Base-by-base conservation (phyloP, 2,888 invertebrate genomes). In the Drosophila nr. perissopoda region DNA sequence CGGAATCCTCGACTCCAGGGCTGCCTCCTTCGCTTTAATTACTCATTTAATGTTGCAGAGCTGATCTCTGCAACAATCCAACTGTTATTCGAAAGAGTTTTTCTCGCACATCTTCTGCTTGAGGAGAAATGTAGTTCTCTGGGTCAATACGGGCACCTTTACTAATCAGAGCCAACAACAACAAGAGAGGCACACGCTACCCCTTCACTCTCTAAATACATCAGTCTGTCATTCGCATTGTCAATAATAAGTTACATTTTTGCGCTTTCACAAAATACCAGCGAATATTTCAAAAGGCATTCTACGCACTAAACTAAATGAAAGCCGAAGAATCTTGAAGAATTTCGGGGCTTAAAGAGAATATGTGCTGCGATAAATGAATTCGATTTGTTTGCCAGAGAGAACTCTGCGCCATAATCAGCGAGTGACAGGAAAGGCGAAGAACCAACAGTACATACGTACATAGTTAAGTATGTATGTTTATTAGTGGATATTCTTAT, bases 61-160 rank as follows among this genome's bases (percentile, higher is more conserved):
- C 57, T 71, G 76, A 72, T 72, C 82, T 69, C 74, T 13, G 6
- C 7, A 21, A 73, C 68, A 74, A 69, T 67, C 63, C 42, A 72
- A 72, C 73, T 48, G 72, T 69, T 73, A 72, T 66, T 66, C 21
- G 21, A 45, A 66, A 75, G 56, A 68, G 68, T 68, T 70, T 53
- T 71, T 62, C 62, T 31, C 54, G 42, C 59, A 57, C 52, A n/a
- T 58, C 72, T 27, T 60, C 75, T n/a, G 42, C 57, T 57, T 53
- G 31, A 56, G 57, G 65, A 21, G 76, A 69, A 88, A 89, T 86
- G 83, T 88, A 88, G 84, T 88, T 85, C 85, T 89, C 66, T 85
- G 89, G 85, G 85, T 85, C 89, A 85, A 89, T 87, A 84, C 85
- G 85, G 83, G 65, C 63, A 89, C 89, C 85, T 82, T 79, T 81